Evolutionary conservation across 2,888 invertebrate species (phyloP).

Genomic region (Punctoribates punctum): DNA sequence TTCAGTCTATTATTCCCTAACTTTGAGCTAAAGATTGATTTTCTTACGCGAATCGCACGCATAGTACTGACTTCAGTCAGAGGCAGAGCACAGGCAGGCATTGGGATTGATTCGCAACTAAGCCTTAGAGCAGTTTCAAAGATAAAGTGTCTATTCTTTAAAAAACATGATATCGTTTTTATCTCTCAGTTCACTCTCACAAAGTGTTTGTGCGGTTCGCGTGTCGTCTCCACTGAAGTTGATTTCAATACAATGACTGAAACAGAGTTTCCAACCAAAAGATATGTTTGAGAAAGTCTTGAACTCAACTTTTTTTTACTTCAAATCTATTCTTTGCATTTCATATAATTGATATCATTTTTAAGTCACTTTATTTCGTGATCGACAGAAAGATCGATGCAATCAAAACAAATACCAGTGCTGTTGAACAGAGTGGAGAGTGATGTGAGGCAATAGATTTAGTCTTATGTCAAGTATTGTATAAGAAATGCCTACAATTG

Average conservation of each 20-base stretch:
- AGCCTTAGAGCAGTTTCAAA: background rate
- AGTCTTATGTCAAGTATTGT: too few species aligned
- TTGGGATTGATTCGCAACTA: background rate
- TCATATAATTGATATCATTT: background rate
- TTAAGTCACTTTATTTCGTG: too few species aligned
- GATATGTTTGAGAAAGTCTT: background rate
- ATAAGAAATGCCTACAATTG: too few species aligned
- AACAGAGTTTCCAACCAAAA: background rate
- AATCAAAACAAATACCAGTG: too few species aligned
- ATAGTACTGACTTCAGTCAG: background rate
- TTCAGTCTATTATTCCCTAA: conserved; percentile 1
- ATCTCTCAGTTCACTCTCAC: background rate
- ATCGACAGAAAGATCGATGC: too few species aligned
- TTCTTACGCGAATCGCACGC: background rate
- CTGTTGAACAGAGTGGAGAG: too few species aligned
- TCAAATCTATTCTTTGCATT: background rate
- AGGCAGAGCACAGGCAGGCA: background rate
- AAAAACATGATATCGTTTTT: conserved; percentile 1
- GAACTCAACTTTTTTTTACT: background rate
- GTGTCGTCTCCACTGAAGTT: conserved; percentile 5
- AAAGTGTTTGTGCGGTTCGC: conserved; percentile 13
- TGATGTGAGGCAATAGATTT: too few species aligned
- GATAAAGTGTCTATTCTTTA: conserved; percentile 12
- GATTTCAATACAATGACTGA: background rate
- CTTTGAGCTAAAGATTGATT: conserved; percentile 17